Percentiles rank a stretch among this genome's conserved stretches.
These are phyloP conservation scores for Pitangus sulphuratus DNA, from an alignment of 2,797 vertebrate species.

Conservation along the genomic window DNA sequence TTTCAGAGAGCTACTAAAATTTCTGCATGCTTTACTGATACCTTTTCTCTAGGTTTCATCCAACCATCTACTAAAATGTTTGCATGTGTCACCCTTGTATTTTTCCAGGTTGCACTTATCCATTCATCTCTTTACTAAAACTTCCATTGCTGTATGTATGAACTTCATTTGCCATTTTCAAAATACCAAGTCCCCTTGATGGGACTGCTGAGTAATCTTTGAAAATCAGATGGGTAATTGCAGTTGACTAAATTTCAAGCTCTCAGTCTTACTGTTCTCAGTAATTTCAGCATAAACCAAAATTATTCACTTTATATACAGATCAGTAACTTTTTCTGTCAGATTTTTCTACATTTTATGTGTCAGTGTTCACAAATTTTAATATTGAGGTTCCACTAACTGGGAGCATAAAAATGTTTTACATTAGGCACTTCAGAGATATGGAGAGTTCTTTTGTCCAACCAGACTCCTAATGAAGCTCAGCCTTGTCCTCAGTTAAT, in stretches of 20 bases:
- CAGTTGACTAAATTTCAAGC: not conserved
- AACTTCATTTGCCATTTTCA: not conserved
- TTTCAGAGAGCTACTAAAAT: not conserved
- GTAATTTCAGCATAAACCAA: not conserved
- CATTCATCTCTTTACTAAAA: not conserved
- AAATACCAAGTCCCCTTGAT: not conserved
- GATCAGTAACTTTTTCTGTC: not conserved
- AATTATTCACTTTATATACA: not conserved
- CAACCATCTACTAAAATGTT: not conserved
- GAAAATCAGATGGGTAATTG: not conserved
- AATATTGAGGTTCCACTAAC: not conserved
- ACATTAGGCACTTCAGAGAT: not conserved
- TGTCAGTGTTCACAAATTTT: not conserved
- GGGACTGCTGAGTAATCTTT: not conserved
- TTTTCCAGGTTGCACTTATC: not conserved
- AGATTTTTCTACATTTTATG: not conserved
- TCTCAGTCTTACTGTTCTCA: not conserved
- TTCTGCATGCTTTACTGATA: slow-evolving; percentile 12
- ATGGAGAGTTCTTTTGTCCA: not conserved
- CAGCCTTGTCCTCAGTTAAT: not conserved
- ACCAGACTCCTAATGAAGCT: not conserved
- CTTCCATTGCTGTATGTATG: not conserved
- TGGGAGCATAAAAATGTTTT: not conserved
- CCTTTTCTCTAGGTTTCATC: slow-evolving; percentile 15
- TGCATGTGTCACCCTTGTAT: not conserved